Base-by-base conservation (phyloP, 2,113 vertebrate species). In the Mystacornis crossleyi region DNA sequence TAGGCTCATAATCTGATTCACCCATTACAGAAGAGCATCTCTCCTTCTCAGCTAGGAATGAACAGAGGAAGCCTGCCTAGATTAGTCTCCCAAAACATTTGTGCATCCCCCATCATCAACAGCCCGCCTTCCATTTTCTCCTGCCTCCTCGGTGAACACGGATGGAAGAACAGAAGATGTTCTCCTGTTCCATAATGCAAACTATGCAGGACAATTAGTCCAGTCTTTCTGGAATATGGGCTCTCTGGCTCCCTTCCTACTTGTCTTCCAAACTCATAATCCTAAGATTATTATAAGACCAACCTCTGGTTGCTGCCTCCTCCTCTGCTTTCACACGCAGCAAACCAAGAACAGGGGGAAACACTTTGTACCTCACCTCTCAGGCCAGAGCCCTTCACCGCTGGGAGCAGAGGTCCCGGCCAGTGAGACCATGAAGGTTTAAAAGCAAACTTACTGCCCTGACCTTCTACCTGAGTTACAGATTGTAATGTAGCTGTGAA, bases 61-160 rank as follows among this genome's bases (percentile, higher is more conserved):
- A 60, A 15, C 13, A 50, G 29, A 66, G 23, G 58, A 51, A 60
- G 29, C 18, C 40, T 29, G 55, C 33, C 10, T 8, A 18, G 6
- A 70, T 57, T 5, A 66, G 57, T 10, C 18, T 86, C 38, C 48
- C 33, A 29, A 38, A 82, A 67, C 1, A 9, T 54, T 25, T 42
- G 38, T 19, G 28, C 42, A 57, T 15, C 12, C 26, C 29, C 28
- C 20, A n/a, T 18, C 8, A 51, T 2, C 0, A 0, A 45, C 6
- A 71, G 48, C 20, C 53, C 51, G 20, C 36, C 28, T 57, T 83
- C 17, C 18, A 12, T 23, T 38, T 58, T 14, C 21, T 11, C 10
- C 31, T 4, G 0, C n/a, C 50, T 72, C 86, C 12, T 10, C 1
- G 10, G 34, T 20, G 12, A 45, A 51, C 8, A 12, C 1, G 1